Conservation (phyloP, 2,888 invertebrate genomes). For the Pachydiplax longipennis region DNA sequence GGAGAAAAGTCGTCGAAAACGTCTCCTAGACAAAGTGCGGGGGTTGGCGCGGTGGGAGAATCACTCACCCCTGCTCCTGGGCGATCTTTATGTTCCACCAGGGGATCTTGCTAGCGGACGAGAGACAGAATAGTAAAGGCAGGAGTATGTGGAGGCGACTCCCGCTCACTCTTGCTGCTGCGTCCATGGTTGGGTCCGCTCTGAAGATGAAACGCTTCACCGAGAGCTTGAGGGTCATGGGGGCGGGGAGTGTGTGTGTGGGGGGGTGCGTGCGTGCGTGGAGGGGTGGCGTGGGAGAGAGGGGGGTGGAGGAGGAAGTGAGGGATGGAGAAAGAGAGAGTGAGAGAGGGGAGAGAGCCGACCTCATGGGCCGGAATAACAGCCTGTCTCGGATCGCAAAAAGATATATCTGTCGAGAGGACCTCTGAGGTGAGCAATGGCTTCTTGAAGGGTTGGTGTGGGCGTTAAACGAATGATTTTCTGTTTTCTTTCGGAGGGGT, state of each 20-base stretch:
- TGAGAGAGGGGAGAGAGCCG: neutral
- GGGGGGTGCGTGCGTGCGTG: neutral
- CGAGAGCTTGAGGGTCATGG: constrained; percentile 36
- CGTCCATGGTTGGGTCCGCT: constrained; percentile 43
- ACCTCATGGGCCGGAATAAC: constrained; percentile 33
- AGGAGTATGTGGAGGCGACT: neutral
- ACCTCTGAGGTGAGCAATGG: constrained; percentile 30
- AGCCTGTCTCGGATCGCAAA: constrained; percentile 34
- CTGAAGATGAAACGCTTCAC: constrained; percentile 26
- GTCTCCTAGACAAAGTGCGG: neutral
- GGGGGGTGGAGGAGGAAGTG: neutral
- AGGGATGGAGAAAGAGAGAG: neutral
- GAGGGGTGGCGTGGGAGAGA: neutral
- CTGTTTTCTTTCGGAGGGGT: neutral
- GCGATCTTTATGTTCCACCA: constrained; percentile 59
- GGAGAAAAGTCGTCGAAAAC: neutral
- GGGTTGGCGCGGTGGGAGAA: neutral
- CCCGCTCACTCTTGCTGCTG: neutral
- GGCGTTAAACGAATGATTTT: constrained; percentile 26
- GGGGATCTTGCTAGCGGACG: constrained; percentile 54
- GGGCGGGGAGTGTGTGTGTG: neutral
- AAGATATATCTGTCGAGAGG: constrained; percentile 33
- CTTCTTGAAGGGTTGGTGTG: constrained; percentile 19
- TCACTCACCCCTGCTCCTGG: constrained; percentile 58
- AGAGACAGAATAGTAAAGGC: constrained; percentile 24